These are phyloP conservation scores for Drosophila vallismaia DNA, from an alignment of 2,888 invertebrate species.

Conservation along the genomic window DNA sequence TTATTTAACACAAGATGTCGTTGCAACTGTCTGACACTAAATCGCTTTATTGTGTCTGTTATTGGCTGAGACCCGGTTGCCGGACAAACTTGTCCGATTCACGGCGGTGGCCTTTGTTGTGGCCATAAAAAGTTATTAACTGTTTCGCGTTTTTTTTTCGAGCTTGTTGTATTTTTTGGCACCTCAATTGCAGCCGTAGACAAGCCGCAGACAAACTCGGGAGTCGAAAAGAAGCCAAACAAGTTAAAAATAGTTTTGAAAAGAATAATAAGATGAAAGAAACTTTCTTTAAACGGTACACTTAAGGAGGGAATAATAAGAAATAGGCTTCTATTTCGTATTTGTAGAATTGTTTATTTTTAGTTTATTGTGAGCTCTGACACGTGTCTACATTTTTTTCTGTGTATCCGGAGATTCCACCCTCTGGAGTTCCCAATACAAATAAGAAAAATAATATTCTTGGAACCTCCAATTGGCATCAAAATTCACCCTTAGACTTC, in stretches of 20 bases:
- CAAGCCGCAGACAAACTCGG: conserved; percentile 36
- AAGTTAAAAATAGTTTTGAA: conserved; percentile 40
- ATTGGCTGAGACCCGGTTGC: conserved; percentile 19
- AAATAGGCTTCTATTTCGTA: background rate
- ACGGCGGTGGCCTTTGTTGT: conserved; percentile 35
- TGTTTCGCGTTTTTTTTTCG: conserved; percentile 33
- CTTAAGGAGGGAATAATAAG: background rate
- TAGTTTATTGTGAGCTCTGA: background rate
- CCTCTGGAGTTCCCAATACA: conserved; percentile 3
- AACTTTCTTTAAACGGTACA: conserved; percentile 32
- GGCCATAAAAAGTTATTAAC: conserved; percentile 46
- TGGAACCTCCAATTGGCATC: conserved; percentile 24
- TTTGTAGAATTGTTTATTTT: conserved; percentile 12
- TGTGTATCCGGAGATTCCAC: background rate
- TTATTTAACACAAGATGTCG: conserved; percentile 80
- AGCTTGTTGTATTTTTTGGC: too few relatives aligned
- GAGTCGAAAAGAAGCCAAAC: conserved; percentile 33
- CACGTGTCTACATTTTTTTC: background rate
- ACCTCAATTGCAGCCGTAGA: conserved; percentile 44
- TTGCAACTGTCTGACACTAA: conserved; percentile 54
- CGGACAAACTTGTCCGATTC: conserved; percentile 42
- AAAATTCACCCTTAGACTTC: conserved; percentile 10
- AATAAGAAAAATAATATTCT: too few relatives aligned
- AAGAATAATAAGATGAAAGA: conserved; percentile 15
- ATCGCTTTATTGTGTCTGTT: conserved; percentile 19